Evolutionary conservation across 92 coral and sea anemone genomes (phyloP).

Genomic region (Micromussa lordhowensis): DNA sequence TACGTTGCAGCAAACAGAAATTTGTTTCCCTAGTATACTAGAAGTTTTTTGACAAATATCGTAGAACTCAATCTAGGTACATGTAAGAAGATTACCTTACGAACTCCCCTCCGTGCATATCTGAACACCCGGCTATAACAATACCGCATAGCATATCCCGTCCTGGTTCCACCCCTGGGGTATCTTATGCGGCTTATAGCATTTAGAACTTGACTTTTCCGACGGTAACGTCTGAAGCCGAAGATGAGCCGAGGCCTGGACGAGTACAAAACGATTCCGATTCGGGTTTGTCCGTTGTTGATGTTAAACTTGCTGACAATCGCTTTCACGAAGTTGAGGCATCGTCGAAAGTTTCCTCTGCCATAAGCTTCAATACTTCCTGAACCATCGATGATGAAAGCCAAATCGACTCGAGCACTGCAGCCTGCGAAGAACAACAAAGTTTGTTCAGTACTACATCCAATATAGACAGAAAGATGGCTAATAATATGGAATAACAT

Average conservation of each 20-base stretch:
- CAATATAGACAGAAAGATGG: not conserved
- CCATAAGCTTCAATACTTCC: constrained; percentile 72
- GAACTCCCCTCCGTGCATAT: constrained; percentile 60
- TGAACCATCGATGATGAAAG: constrained; percentile 83
- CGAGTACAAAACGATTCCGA: constrained; percentile 28
- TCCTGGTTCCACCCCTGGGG: constrained; percentile 73
- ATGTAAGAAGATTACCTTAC: too few relatives aligned
- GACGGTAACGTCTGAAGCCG: constrained; percentile 53
- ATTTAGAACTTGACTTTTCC: not conserved
- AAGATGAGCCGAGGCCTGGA: constrained; percentile 36
- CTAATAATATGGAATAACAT: too few relatives aligned
- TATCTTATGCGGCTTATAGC: constrained; percentile 62
- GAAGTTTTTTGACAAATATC: too few relatives aligned
- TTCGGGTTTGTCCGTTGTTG: constrained; percentile 34
- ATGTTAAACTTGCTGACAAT: constrained; percentile 68
- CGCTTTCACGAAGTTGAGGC: constrained; percentile 71
- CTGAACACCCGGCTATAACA: constrained; percentile 41
- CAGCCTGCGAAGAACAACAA: constrained; percentile 23
- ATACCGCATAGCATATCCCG: constrained; percentile 62
- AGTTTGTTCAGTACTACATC: not conserved
- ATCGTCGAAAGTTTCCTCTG: constrained; percentile 76
- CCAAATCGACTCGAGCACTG: constrained; percentile 73
- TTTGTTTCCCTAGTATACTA: too few relatives aligned
- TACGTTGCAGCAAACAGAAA: too few relatives aligned
- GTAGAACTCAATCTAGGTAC: too few relatives aligned